Evolutionary conservation across 2,797 vertebrate species (phyloP), one percentile per base, ranked within the genome.

Genomic region (Myotis pilosus): DNA sequence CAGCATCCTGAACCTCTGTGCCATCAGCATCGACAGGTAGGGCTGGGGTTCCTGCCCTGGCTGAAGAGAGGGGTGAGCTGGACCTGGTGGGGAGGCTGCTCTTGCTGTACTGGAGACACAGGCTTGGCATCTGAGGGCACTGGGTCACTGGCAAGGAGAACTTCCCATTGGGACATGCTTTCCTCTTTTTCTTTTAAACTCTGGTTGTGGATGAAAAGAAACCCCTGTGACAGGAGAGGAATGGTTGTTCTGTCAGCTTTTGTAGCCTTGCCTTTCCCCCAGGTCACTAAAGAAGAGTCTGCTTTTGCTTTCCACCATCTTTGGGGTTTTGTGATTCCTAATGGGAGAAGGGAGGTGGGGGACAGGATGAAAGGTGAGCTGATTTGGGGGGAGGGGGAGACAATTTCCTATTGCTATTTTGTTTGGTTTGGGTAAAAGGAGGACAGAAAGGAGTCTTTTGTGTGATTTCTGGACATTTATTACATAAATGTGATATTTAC

Each of bases 21-120:
- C 99, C 80, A 99, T 99, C 98, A 99, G 99, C 98, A 99, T 99
- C 85, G 99, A 99, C 99, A 99, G 99, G 99, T 99, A 98, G 95
- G 97, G 81, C 41, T 88, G 69, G 11, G 53, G 28, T 30, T 74
- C 13, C 71, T 41, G 41, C 81, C 28, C 28, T 41, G 33, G 33
- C 30, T 55, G 41, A 33, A 36, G 55, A 89, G 38, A 81, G 16
- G 38, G 38, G 19, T 15, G 13, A 3, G 17, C 62, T 19, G 25
- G 41, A 23, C 9, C 22, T 1, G 22, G 69, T 12, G 16, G 49
- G n/a, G 51, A 41, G 41, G 47, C 47, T 30, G 20, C 36, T 25
- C 7, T 12, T 17, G 49, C 33, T 38, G 30, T 60, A 11, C 12
- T 13, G 20, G 38, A 89, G 23, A 4, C 12, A 74, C 4, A 20